A percentile compares a stretch with the other conserved stretches of the same genome.
phyloP scores from a whole-genome alignment of 2,797 vertebrate species.

The Atherinosoma microstoma region DNA sequence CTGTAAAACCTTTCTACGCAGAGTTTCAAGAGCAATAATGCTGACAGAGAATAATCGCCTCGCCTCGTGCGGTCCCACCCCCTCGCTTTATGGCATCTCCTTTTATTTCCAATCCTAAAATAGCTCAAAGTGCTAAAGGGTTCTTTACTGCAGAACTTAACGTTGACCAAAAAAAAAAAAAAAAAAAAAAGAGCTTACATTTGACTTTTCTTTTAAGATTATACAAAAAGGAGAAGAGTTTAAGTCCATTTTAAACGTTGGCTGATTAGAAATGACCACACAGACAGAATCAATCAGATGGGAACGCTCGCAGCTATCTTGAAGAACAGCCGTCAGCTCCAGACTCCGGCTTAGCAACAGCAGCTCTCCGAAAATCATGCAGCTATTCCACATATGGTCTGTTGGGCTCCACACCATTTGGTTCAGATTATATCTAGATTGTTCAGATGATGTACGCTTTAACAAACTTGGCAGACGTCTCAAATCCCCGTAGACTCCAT shows the following conservation, averaged over 20 bases:
- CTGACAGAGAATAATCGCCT: constrained; percentile 74
- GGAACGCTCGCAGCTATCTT: constrained; percentile 27
- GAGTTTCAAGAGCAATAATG: constrained; percentile 70
- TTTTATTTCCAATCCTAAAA: constrained; percentile 61
- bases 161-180: constrained; percentile 1
- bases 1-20: constrained; percentile 54
- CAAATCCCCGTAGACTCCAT: constrained; percentile 52
- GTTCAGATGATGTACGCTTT: constrained; percentile 74
- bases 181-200: constrained; percentile 1
- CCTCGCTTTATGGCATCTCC: constrained; percentile 54
- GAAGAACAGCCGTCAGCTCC: constrained; percentile 41
- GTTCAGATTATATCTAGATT: constrained; percentile 74
- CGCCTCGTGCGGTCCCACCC: constrained; percentile 35
- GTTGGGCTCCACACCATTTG: constrained; percentile 72
- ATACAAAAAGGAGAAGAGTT: constrained; percentile 11
- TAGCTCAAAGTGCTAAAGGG: constrained; percentile 44
- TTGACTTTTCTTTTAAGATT: constrained; percentile 9
- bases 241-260: constrained; percentile 35
- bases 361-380: constrained; percentile 48
- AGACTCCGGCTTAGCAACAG: constrained; percentile 61
- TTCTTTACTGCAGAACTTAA: constrained; percentile 34
- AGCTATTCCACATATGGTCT: constrained; percentile 62
- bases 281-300: constrained; percentile 33
- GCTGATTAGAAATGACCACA: constrained; percentile 17
- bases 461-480: constrained; percentile 59